Evolutionary conservation across 2,113 vertebrate genomes (phyloP), one percentile per base, ranked within the genome.

Genomic region (Bucco capensis): DNA sequence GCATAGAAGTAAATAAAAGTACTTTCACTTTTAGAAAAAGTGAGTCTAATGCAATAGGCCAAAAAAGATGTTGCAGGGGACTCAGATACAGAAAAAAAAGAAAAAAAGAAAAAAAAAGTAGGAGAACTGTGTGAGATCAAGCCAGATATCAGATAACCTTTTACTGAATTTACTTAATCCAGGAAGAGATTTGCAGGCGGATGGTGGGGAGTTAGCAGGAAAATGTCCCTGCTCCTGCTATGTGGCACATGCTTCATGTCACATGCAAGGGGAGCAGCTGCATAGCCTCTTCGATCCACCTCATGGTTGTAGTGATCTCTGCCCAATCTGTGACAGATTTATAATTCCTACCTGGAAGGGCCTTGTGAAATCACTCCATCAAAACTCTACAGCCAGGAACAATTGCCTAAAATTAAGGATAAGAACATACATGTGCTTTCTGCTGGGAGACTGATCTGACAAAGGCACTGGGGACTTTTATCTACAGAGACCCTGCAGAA

Each of bases 161-260:
- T 50, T 79, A 69, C 9, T 88, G 92, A 75, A 88, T 30, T 92
- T 90, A 30, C 31, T 65, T 96, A 93, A 86, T 93, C 70, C 50
- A 25, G 70, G 38, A 82, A 31, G 37, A 64, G 66, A 82, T 92
- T 94, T 89, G 54, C 40, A 47, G 61, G 12, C 0, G 18, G 28
- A 53, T 90, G 51, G 51, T 37, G 44, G 19, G 31, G 30, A 86
- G 40, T 9, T n/a, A 6, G 6, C 22, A 44, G 53, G 21, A 90
- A 27, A 28, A 49, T 60, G 53, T 60, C 17, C 14, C 35, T 60
- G 1, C 31, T 75, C 35, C 30, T 66, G 16, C 13, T 80, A 2
- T 57, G 35, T 64, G 53, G 61, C 81, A 78, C 56, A 40, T 42
- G 40, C 42, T 69, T 69, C 25, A 23, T 0, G 5, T 65, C 57